These are phyloP conservation scores for Chionoecetes opilio DNA, from an alignment of 1,140 invertebrate species.

Conservation along the genomic window DNA sequence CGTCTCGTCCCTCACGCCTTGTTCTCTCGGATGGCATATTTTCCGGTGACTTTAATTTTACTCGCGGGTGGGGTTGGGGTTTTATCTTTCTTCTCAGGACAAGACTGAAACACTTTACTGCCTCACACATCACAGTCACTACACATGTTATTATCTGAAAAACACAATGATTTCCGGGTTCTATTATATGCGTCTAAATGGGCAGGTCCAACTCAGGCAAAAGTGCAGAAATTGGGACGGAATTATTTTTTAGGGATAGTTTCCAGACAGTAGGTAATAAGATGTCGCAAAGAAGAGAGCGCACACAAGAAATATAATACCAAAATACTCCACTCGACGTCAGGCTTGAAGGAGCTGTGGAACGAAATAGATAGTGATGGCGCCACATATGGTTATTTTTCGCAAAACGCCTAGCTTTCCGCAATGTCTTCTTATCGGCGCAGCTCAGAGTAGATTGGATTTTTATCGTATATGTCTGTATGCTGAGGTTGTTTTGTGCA, in stretches of 20 bases:
- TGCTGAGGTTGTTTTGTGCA: background rate
- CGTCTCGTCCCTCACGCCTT: conserved; percentile 11
- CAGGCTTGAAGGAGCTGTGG: background rate
- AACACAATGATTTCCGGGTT: background rate
- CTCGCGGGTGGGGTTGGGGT: background rate
- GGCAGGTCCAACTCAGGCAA: background rate
- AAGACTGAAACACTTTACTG: background rate
- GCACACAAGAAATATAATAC: too few relatives aligned
- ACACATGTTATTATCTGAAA: background rate
- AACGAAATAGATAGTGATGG: background rate
- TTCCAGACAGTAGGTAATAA: too few relatives aligned
- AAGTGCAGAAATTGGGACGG: background rate
- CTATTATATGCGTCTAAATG: background rate
- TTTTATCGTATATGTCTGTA: background rate
- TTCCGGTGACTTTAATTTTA: conserved; percentile 10
- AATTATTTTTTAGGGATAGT: too few relatives aligned
- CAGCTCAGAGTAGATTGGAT: background rate
- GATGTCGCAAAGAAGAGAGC: too few relatives aligned
- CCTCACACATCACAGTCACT: background rate
- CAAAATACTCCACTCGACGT: too few relatives aligned
- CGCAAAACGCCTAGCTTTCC: too few relatives aligned
- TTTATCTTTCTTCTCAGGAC: conserved; percentile 30
- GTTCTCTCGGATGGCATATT: background rate
- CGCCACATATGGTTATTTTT: too few relatives aligned
- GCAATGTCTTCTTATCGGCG: background rate